These are phyloP conservation scores for Diacarnus erythraeanus DNA, from an alignment of 37 sponge, comb jelly and placozoan genomes.

Conservation along the genomic window DNA sequence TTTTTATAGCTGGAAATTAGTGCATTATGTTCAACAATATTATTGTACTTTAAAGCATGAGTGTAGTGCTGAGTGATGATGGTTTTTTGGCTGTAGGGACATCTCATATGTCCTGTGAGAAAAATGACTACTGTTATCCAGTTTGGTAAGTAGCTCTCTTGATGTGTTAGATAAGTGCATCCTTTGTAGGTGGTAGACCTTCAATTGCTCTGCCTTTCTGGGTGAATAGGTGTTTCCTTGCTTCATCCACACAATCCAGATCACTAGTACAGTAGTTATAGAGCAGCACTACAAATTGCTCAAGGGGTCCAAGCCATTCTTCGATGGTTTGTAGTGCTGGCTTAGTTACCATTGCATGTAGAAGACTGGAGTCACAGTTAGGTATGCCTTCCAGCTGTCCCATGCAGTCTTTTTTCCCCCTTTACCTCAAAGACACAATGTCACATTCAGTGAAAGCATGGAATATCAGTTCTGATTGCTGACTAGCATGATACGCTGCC, in stretches of 20 bases:
- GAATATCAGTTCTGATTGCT: too few relatives aligned
- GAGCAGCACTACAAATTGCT: not conserved
- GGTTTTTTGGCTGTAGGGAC: too few relatives aligned
- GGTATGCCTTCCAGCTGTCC: not conserved
- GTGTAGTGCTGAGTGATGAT: too few relatives aligned
- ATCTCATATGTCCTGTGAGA: too few relatives aligned
- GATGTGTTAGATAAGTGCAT: not conserved
- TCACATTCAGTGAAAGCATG: conserved; percentile 56
- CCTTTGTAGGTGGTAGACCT: not conserved
- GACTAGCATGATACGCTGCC: too few relatives aligned
- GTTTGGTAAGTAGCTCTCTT: conserved; percentile 2
- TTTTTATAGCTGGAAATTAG: too few relatives aligned
- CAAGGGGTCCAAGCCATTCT: not conserved
- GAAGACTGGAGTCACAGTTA: not conserved
- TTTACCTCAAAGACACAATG: conserved; percentile 26
- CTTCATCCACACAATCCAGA: not conserved
- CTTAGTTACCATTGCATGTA: not conserved
- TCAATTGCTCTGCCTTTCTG: conserved; percentile 7
- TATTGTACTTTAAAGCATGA: too few relatives aligned
- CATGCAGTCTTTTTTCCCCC: conserved; percentile 30
- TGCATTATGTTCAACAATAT: too few relatives aligned
- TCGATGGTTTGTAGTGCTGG: not conserved
- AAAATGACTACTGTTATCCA: too few relatives aligned
- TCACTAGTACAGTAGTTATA: not conserved
- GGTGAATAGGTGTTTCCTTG: not conserved